Percentiles rank a stretch among this genome's conserved stretches.
These are phyloP conservation scores for Paedocypris micromegethes DNA, from an alignment of 2,797 vertebrate species.

Conservation along the genomic window DNA sequence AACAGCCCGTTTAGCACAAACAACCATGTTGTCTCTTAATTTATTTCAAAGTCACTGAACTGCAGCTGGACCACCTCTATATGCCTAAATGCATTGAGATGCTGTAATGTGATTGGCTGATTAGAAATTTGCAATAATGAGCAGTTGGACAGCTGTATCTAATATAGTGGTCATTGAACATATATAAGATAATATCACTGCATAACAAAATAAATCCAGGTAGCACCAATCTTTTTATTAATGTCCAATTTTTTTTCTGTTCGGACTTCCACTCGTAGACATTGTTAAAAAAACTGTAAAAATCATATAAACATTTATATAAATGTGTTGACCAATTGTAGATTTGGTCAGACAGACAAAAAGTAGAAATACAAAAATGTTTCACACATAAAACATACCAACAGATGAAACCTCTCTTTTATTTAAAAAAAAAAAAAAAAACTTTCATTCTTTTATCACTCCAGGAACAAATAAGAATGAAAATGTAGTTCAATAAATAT, in stretches of 20 bases:
- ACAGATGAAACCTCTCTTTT: slow-evolving; percentile 38
- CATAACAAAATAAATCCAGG: slow-evolving; percentile 34
- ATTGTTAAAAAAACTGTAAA: no score
- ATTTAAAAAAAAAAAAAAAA: slow-evolving; percentile 16
- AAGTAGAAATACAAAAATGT: slow-evolving; percentile 45
- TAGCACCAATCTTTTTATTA: slow-evolving; percentile 66
- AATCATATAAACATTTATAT: slow-evolving; percentile 21
- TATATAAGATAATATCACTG: slow-evolving; percentile 1
- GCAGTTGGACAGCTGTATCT: neutral
- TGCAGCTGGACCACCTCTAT: no score
- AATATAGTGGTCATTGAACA: slow-evolving; percentile 26
- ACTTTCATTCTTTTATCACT: slow-evolving; percentile 37
- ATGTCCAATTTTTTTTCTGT: slow-evolving; percentile 59
- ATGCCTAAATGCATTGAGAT: no score
- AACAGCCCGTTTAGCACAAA: no score
- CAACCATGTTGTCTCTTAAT: no score
- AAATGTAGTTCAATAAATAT: slow-evolving; percentile 54
- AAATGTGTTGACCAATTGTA: slow-evolving; percentile 62
- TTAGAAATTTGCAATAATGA: no score
- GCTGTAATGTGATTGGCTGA: no score
- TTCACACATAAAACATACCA: slow-evolving; percentile 47
- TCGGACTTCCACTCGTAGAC: slow-evolving; percentile 44
- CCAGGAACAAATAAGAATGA: slow-evolving; percentile 41
- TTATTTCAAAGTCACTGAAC: no score
- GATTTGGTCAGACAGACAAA: slow-evolving; percentile 48